Conservation (phyloP, 53 echinoderm and acorn worm species). For the Holothuria scabra region DNA sequence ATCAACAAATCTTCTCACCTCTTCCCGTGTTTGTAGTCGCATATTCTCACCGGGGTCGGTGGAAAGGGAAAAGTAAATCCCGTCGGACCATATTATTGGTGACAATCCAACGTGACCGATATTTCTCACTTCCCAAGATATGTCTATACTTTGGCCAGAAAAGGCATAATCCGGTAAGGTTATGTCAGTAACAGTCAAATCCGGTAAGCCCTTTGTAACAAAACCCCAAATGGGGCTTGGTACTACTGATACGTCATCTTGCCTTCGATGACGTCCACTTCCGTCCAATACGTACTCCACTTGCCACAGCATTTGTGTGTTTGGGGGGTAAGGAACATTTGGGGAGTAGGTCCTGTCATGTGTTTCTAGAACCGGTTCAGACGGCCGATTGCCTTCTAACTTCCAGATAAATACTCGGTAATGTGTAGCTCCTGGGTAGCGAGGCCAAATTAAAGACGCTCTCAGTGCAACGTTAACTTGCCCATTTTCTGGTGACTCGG, state of each 20-base stretch:
- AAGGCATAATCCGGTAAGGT: conserved; percentile 6
- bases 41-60: background rate
- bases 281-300: conserved; percentile 17
- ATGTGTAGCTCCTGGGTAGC: conserved; percentile 16
- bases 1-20: conserved; percentile 42
- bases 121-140: conserved; percentile 39
- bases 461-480: conserved; percentile 23
- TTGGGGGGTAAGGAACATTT: conserved; percentile 3
- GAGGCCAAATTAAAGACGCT: conserved; percentile 26
- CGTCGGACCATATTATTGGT: background rate
- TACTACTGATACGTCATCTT: background rate
- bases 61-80: background rate
- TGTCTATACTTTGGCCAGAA: conserved; percentile 32
- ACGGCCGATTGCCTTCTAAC: conserved; percentile 3
- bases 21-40: background rate
- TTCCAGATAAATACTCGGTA: conserved; percentile 21
- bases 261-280: background rate
- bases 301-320: conserved; percentile 21
- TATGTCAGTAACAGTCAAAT: conserved; percentile 31
- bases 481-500: conserved; percentile 26
- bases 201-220: conserved; percentile 23
- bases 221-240: conserved; percentile 52
- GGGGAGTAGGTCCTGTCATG: background rate
- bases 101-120: conserved; percentile 27
- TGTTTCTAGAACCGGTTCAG: conserved; percentile 1